Evolutionary conservation across 2,888 invertebrate species (phyloP).

Genomic region (Spisula solida): DNA sequence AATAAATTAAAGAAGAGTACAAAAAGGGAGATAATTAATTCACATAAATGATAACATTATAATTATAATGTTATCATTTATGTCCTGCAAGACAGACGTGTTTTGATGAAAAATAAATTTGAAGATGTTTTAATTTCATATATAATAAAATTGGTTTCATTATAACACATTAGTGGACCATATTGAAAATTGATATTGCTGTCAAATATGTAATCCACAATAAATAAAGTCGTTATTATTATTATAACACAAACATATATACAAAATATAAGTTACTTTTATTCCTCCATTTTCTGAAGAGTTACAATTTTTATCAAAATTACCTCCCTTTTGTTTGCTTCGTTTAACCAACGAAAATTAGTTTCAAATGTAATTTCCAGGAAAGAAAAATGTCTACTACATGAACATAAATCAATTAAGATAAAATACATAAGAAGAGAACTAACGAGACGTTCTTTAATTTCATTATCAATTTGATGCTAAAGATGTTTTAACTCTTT

Average conservation of each 20-base stretch:
- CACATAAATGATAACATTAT: no score
- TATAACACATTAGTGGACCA: background rate
- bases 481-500: slow-evolving; percentile 17
- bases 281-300: no score
- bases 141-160: background rate
- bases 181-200: no score
- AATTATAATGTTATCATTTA: no score
- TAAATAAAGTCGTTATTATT: no score
- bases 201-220: no score
- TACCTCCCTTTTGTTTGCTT: background rate
- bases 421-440: slow-evolving; percentile 2
- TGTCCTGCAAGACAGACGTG: no score
- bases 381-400: slow-evolving; percentile 24
- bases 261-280: no score
- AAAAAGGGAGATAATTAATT: background rate
- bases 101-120: background rate
- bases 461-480: slow-evolving; percentile 28
- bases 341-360: background rate
- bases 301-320: background rate
- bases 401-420: slow-evolving; percentile 17
- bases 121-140: background rate
- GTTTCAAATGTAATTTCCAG: background rate
- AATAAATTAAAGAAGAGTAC: no score
- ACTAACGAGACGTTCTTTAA: slow-evolving; percentile 15
- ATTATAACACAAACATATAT: no score